phyloP scores from a whole-genome alignment of 2,888 invertebrate species.

The Odontothrips loti region DNA sequence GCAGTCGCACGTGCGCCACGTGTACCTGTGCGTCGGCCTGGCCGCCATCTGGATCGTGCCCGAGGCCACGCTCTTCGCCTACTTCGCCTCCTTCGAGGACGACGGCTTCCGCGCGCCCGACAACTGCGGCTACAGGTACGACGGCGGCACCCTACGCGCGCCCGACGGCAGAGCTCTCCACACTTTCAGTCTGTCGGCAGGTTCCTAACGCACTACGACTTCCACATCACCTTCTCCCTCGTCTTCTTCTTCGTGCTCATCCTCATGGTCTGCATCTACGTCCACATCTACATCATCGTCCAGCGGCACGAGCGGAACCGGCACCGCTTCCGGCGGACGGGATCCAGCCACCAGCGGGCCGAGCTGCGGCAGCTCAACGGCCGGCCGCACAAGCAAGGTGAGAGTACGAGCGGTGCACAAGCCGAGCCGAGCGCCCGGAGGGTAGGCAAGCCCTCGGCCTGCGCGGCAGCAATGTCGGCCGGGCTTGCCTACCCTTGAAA shows the following conservation, averaged over 20 bases:
- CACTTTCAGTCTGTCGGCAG: slow-evolving; percentile 40
- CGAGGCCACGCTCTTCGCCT: slow-evolving; percentile 50
- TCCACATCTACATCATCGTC: slow-evolving; percentile 57
- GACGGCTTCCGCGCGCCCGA: slow-evolving; percentile 48
- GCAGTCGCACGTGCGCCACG: slow-evolving; percentile 55
- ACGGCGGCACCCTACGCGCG: background rate
- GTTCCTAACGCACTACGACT: slow-evolving; percentile 48
- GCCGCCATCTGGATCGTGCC: slow-evolving; percentile 57
- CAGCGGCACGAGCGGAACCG: slow-evolving; percentile 52
- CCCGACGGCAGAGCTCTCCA: background rate
- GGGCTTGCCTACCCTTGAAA: background rate
- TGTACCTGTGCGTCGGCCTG: slow-evolving; percentile 51
- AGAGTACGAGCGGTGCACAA: background rate
- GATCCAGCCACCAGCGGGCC: slow-evolving; percentile 11
- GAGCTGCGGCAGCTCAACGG: slow-evolving; percentile 19
- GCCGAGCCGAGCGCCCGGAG: background rate
- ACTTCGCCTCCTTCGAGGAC: slow-evolving; percentile 51
- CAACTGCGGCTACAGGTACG: slow-evolving; percentile 29
- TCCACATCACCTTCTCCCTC: slow-evolving; percentile 51
- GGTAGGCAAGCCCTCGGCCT: background rate
- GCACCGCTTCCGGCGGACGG: slow-evolving; percentile 36
- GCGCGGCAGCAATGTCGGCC: background rate
- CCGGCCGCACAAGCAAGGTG: background rate
- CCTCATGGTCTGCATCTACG: slow-evolving; percentile 57
- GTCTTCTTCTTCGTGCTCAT: slow-evolving; percentile 56